These are phyloP conservation scores for Odocoileus hemionus DNA, from an alignment of 2,113 vertebrate species.

Conservation along the genomic window DNA sequence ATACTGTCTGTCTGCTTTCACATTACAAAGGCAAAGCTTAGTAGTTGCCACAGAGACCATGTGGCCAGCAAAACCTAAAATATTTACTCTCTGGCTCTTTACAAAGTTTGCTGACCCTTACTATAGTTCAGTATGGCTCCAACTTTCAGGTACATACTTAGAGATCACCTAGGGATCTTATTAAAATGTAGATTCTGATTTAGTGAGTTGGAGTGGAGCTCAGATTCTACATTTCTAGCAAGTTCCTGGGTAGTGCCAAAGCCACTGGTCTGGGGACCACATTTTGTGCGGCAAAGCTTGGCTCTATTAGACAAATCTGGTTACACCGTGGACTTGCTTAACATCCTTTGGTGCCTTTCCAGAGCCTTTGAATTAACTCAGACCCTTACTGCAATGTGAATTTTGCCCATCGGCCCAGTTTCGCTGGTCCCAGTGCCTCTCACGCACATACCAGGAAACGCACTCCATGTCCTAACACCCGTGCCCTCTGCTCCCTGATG, in stretches of 20 bases:
- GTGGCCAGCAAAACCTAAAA: background rate
- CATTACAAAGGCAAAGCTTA: background rate
- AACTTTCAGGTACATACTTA: background rate
- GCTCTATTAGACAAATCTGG: background rate
- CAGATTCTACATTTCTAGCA: background rate
- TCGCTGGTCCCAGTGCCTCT: background rate
- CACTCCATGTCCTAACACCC: background rate
- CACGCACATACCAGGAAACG: background rate
- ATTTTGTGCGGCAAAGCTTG: background rate
- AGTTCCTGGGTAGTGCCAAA: background rate
- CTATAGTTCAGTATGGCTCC: background rate
- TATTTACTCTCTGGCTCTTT: background rate
- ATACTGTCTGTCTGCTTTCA: background rate
- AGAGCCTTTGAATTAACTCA: background rate
- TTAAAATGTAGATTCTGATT: background rate
- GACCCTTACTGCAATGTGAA: background rate
- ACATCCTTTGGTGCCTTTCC: background rate
- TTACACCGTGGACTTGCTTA: background rate
- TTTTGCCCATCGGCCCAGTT: background rate
- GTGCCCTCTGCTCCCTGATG: background rate
- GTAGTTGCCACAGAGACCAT: background rate
- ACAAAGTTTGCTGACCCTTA: background rate
- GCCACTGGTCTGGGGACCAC: background rate
- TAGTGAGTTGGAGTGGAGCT: background rate
- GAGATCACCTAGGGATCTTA: background rate